Evolutionary conservation across 2,113 vertebrate genomes (phyloP), one percentile per base, ranked within the genome.

Genomic region (Hemibates koningsi): DNA sequence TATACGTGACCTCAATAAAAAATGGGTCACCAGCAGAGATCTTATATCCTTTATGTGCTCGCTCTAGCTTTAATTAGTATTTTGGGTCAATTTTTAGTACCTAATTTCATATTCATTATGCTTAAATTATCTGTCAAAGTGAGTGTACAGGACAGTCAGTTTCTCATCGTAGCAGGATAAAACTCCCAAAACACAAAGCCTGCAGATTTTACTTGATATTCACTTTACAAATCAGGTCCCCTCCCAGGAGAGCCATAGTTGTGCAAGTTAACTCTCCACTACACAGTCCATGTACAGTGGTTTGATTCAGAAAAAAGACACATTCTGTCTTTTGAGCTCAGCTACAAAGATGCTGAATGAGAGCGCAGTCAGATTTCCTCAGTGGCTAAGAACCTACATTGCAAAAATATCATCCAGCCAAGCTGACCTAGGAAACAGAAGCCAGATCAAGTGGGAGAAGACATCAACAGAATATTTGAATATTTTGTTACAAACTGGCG

Each of bases 351-450:
- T 86, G 84, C 81, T 90, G 84, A 93, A 82, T 90, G 63, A 71
- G 84, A 88, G 38, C 41, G 71, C 79, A 29, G 84, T 82, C 59
- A 85, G 45, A 87, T 91, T 88, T 94, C 88, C 92, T 92, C 24
- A 13, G 91, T 91, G 93, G 63, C 89, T 57, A 17, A 86, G 81
- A 93, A 93, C 91, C 91, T 93, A 94, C 73, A 84, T 95, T 89
- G 78, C 82, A 92, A 94, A 96, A 94, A 95, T 94, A 95, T 83
- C 88, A 83, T 66, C 88, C 89, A 94, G 86, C 90, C 81, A 90
- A 85, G 86, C 50, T 54, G 86, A 90, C 83, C 66, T 13, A 68
- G 79, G 81, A 90, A 83, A 68, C 27, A 82, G 71, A 86, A 45
- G 80, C 12, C 48, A 81, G 59, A 84, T 80, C 32, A 86, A 84